Evolutionary conservation across 2,888 invertebrate species (phyloP).

Genomic region (Isotomurus palustris): DNA sequence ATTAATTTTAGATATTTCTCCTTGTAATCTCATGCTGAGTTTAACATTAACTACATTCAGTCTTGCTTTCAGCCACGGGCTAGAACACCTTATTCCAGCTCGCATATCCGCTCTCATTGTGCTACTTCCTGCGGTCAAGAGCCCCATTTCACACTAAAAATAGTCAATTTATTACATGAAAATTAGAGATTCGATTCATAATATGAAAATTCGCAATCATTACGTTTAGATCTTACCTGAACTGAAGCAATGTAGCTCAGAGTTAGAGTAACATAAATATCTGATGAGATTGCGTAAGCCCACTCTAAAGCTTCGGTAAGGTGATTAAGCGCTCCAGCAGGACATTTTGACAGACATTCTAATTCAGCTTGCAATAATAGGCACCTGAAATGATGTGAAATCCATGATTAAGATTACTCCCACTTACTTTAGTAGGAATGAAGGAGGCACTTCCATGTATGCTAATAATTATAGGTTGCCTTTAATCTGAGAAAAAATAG

Average conservation of each 20-base stretch:
- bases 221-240: slow-evolving; percentile 27
- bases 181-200: too few species aligned
- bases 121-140: slow-evolving; percentile 23
- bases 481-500: too few species aligned
- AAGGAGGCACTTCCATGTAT: too few species aligned
- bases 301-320: slow-evolving; percentile 36
- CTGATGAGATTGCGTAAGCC: slow-evolving; percentile 28
- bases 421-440: too few species aligned
- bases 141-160: slow-evolving; percentile 36
- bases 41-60: slow-evolving; percentile 26
- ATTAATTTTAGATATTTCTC: not conserved
- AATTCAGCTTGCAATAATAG: slow-evolving; percentile 37
- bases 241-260: slow-evolving; percentile 34
- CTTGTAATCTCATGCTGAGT: slow-evolving; percentile 14
- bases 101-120: slow-evolving; percentile 36
- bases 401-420: too few species aligned
- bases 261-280: slow-evolving; percentile 35
- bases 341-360: slow-evolving; percentile 30
- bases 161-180: too few species aligned
- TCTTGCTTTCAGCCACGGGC: slow-evolving; percentile 29
- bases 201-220: too few species aligned
- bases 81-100: slow-evolving; percentile 26
- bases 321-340: slow-evolving; percentile 25
- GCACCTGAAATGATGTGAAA: slow-evolving; percentile 35
- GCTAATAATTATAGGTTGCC: too few species aligned